A percentile compares a stretch with the other conserved stretches of the same genome.
Evolutionary conservation across 2,113 vertebrate species (phyloP).

Genomic region (Pampusana beccarii): DNA sequence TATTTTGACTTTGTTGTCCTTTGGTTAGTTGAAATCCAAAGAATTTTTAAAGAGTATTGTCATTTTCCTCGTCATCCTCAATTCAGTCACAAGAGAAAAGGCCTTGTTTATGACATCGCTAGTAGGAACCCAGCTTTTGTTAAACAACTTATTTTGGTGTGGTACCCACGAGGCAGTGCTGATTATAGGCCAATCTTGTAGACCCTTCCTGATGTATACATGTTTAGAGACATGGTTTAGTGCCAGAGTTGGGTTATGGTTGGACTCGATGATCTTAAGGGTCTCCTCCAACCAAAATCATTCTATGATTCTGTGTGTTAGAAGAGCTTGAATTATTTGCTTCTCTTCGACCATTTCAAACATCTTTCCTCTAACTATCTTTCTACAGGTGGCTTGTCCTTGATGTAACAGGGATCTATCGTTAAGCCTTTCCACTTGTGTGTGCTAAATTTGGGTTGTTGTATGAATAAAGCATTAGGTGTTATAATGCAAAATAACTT

Average conservation of each 20-base stretch:
- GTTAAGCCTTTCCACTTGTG: neutral
- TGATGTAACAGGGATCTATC: neutral
- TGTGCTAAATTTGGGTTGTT: neutral
- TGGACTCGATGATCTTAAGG: no score
- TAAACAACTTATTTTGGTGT: neutral
- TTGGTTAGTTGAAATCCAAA: neutral
- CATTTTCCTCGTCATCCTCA: neutral
- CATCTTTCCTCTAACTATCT: neutral
- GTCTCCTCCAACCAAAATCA: no score
- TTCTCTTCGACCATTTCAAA: neutral
- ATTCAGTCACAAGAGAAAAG: neutral
- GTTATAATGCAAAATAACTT: neutral
- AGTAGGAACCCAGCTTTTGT: neutral
- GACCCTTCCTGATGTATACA: no score
- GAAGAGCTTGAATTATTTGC: neutral
- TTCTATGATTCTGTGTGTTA: neutral
- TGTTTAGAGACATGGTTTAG: no score
- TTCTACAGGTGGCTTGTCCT: neutral
- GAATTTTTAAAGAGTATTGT: neutral
- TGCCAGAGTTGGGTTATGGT: no score
- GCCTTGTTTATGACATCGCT: neutral
- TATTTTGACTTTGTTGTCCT: neutral
- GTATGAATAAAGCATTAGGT: neutral
- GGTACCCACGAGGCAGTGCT: no score
- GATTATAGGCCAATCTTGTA: no score